Evolutionary conservation across 1,140 invertebrate genomes (phyloP).

Genomic region (Brachionus rotundiformis): DNA sequence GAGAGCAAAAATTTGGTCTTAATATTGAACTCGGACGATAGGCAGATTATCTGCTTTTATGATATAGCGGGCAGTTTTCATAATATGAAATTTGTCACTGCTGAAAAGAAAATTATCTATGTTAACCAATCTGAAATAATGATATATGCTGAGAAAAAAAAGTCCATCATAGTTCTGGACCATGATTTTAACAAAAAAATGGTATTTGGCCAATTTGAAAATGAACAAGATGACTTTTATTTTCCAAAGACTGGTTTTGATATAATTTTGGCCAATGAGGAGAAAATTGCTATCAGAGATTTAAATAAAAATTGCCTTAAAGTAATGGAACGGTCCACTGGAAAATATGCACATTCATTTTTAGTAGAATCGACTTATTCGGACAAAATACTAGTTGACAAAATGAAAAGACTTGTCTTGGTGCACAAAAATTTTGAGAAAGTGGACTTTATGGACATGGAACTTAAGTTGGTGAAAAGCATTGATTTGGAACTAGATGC

Average conservation of each 20-base stretch:
- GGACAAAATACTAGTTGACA: not conserved
- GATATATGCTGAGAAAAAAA: not conserved
- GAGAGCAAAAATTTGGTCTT: not conserved
- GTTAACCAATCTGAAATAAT: not conserved
- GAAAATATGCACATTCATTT: not conserved
- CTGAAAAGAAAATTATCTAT: not conserved
- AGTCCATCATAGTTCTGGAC: not conserved
- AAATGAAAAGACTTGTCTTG: not conserved
- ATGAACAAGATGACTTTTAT: not conserved
- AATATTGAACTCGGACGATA: not conserved
- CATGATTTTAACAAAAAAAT: constrained; percentile 8
- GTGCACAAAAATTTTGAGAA: not conserved
- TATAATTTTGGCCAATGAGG: not conserved
- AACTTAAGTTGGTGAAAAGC: not conserved
- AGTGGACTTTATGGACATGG: not conserved
- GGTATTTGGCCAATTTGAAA: not conserved
- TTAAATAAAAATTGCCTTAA: not conserved
- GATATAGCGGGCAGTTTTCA: not conserved
- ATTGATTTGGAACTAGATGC: not conserved
- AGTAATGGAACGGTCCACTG: not conserved
- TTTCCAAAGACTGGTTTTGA: constrained; percentile 13
- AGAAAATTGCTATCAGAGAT: not conserved
- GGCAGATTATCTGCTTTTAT: not conserved
- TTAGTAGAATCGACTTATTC: not conserved
- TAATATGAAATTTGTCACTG: not conserved